A percentile compares a stretch with the other conserved stretches of the same genome.
Evolutionary conservation across 2,888 invertebrate species (phyloP).

Genomic region (Lottia gigantea): DNA sequence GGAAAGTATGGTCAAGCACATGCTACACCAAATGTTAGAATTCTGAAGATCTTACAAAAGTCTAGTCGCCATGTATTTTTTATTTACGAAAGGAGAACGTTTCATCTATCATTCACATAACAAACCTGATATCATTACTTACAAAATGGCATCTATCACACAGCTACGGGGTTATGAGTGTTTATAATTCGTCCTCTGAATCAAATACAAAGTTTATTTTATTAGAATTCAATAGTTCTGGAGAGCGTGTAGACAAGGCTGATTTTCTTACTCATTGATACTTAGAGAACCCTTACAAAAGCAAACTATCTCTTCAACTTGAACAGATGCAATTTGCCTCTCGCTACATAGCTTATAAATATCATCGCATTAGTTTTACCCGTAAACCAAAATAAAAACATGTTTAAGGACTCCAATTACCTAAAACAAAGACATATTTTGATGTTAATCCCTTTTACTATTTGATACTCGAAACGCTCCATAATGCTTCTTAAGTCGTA

Average conservation of each 20-base stretch:
- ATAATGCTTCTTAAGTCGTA: conserved; percentile 7
- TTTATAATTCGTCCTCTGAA: not conserved
- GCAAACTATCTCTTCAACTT: conserved; percentile 7
- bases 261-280: conserved; percentile 2
- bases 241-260: not conserved
- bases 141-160: not conserved
- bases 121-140: no score
- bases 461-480: conserved; percentile 4
- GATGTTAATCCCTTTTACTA: conserved; percentile 11
- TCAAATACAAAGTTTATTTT: conserved; percentile 11
- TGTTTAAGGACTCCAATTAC: conserved; percentile 8
- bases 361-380: conserved; percentile 9
- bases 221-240: conserved; percentile 8
- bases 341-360: conserved; percentile 5
- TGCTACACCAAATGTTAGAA: no score
- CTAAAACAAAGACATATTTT: conserved; percentile 8
- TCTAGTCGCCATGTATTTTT: no score
- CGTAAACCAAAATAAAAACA: conserved; percentile 7
- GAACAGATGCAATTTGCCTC: conserved; percentile 3
- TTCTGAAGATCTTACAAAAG: no score
- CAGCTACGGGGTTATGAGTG: not conserved
- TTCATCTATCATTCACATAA: no score
- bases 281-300: conserved; percentile 10
- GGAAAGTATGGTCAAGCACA: no score
- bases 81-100: no score